Evolutionary conservation across 2,797 vertebrate genomes (phyloP).

Genomic region (Cygnus olor): DNA sequence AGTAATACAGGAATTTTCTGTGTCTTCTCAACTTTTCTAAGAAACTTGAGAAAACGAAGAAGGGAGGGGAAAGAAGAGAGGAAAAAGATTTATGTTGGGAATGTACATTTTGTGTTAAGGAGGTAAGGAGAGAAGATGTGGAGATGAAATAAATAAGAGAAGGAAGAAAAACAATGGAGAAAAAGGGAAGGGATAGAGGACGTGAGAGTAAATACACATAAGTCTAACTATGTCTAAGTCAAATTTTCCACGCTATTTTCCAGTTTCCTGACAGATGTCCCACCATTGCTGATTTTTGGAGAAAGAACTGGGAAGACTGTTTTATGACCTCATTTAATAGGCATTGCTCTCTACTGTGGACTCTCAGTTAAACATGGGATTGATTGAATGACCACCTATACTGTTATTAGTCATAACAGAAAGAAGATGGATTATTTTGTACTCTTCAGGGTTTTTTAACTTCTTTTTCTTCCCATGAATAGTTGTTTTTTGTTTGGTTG

Average conservation of each 20-base stretch:
- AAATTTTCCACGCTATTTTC: not conserved
- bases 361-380: not conserved
- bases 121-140: not conserved
- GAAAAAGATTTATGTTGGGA: not conserved
- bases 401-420: not conserved
- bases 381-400: not conserved
- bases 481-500: not conserved
- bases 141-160: not conserved
- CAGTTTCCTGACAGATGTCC: not conserved
- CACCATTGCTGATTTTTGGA: not conserved
- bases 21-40: not conserved
- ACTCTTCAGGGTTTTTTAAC: not conserved
- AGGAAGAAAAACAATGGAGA: not conserved
- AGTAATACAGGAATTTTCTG: not conserved
- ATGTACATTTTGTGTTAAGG: not conserved
- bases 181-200: not conserved
- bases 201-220: accelerated
- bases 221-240: not conserved
- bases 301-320: not conserved
- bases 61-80: not conserved
- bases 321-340: not conserved
- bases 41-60: not conserved
- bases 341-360: not conserved
- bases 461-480: constrained; percentile 7
- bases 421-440: constrained; percentile 1